phyloP scores from a whole-genome alignment of 2,797 vertebrate genomes.

The Bucorvus abyssinicus region DNA sequence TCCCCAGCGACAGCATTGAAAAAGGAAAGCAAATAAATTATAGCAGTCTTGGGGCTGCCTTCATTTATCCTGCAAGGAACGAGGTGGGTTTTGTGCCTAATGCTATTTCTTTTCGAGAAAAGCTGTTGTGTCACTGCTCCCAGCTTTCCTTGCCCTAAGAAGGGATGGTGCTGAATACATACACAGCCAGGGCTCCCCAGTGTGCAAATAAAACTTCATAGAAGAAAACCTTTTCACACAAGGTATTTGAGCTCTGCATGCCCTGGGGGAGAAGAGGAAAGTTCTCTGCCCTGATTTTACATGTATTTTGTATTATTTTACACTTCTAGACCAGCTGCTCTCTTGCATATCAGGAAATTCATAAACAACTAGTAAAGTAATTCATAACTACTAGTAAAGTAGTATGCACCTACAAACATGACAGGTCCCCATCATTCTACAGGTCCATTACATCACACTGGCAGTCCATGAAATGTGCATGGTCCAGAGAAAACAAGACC shows the following conservation, averaged over 20 bases:
- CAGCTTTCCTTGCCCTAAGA: not conserved
- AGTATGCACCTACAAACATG: not conserved
- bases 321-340: not conserved
- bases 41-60: not conserved
- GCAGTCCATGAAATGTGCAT: not conserved
- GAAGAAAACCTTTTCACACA: not conserved
- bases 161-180: not conserved
- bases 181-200: not conserved
- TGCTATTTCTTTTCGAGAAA: not conserved
- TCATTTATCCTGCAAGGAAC: not conserved
- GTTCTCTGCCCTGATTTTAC: not conserved
- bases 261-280: not conserved
- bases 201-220: not conserved
- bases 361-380: not conserved
- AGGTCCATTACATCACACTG: not conserved
- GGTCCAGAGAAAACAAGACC: not conserved
- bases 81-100: not conserved
- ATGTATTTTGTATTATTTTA: not conserved
- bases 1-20: not conserved
- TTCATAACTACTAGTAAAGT: not conserved
- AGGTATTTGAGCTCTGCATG: not conserved
- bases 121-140: not conserved
- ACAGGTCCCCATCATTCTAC: not conserved
- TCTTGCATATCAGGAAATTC: not conserved
- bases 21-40: not conserved